Evolutionary conservation across 2,113 vertebrate genomes (phyloP), one percentile per base, ranked within the genome.

Genomic region (Percopsis transmontana): DNA sequence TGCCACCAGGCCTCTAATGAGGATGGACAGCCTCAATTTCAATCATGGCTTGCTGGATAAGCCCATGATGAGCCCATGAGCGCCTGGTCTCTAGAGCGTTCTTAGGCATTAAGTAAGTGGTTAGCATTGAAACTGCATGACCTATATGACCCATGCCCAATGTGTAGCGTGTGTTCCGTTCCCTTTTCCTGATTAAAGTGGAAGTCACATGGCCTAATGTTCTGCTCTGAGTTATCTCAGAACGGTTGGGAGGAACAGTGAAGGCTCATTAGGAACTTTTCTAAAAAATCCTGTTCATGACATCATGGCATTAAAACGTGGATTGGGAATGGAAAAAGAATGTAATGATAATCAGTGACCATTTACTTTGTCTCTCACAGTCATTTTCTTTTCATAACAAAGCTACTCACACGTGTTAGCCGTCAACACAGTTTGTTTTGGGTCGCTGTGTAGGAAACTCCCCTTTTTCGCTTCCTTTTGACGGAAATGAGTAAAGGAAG

Each of bases 401-500:
- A 33, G 27, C 27, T 7, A 6, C 5, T 33, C 3, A 33, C 27
- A 33, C 27, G 27, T 33, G 27, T 4, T 33, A 33, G 27, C 27
- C 8, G 15, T 40, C 48, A 50, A 45, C 42, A 16, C 42, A 5
- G 20, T 10, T 64, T 68, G 27, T 23, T 40, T 21, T 38, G 19
- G 20, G 15, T 3, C 20, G 38, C 48, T 59, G 15, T 42, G 42
- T 54, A 62, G 62, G 39, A 68, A 68, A 50, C 55, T 41, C 40
- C 19, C 14, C 23, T 15, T 44, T 45, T 55, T 63, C 42, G 38
- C 62, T 76, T 73, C 67, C 44, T 47, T 60, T 58, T 38, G n/a
- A 23, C 55, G 74, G 72, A 82, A 83, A 56, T 76, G 9, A 71
- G 64, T 56, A n/a, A 42, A 56, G 55, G 41, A 70, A 59, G 21